Evolutionary conservation across 2,797 vertebrate genomes (phyloP).

Genomic region (Pristis pectinata): DNA sequence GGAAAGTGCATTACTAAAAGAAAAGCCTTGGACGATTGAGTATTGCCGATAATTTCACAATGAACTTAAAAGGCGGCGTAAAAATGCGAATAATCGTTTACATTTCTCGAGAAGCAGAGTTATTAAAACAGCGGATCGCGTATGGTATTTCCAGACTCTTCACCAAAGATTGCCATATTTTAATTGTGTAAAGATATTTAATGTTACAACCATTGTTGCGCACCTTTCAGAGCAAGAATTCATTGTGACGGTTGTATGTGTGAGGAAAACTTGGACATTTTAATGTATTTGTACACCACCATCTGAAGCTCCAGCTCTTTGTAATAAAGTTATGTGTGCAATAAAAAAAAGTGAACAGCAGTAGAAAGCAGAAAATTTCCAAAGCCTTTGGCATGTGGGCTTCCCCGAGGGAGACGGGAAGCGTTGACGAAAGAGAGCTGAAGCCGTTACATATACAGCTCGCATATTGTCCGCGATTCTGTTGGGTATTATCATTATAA

Average conservation of each 20-base stretch:
- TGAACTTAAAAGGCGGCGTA: neutral
- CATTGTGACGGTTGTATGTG: neutral
- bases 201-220: neutral
- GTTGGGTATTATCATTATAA: conserved; percentile 11
- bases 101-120: neutral
- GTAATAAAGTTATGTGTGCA: neutral
- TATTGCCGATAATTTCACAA: neutral
- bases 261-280: neutral
- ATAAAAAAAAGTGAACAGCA: conserved; percentile 4
- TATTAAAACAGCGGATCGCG: neutral
- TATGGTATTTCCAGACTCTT: neutral
- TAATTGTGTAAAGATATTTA: neutral
- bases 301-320: neutral
- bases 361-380: conserved; percentile 2
- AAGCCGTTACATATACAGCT: neutral
- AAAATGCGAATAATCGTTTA: neutral
- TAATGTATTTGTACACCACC: neutral
- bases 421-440: conserved; percentile 26
- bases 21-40: neutral
- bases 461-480: neutral
- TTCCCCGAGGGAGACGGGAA: neutral
- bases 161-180: too few relatives aligned
- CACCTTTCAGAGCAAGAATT: neutral
- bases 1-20: conserved; percentile 22
- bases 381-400: conserved; percentile 6